phyloP scores from a whole-genome alignment of 2,113 vertebrate genomes.

The Pollachius pollachius region DNA sequence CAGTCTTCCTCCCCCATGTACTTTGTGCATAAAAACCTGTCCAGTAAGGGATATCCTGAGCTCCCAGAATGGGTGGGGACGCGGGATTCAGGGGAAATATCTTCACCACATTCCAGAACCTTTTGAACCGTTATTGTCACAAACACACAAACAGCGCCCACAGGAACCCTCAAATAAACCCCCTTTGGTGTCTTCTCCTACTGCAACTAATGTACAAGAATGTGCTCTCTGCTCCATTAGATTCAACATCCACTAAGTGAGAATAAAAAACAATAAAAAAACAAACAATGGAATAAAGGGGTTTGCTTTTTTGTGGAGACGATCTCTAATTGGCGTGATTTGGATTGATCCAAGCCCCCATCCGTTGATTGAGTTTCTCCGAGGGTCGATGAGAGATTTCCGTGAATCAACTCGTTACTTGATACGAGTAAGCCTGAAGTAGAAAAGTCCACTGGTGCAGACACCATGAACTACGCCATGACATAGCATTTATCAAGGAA shows the following conservation, averaged over 20 bases:
- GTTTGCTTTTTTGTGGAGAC: too few relatives aligned
- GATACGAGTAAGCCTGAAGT: too few relatives aligned
- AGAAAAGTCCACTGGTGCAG: too few relatives aligned
- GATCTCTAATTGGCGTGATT: too few relatives aligned
- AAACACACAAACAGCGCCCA: constrained; percentile 21
- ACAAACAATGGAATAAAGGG: background rate
- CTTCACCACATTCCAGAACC: constrained; percentile 35
- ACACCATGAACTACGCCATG: too few relatives aligned
- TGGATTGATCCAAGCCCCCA: too few relatives aligned
- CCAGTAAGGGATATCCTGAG: constrained; percentile 65
- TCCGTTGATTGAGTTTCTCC: too few relatives aligned
- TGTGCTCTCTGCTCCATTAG: too few relatives aligned
- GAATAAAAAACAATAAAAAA: background rate
- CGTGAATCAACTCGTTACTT: too few relatives aligned
- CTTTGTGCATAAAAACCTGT: constrained; percentile 52
- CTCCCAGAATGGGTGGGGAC: constrained; percentile 43
- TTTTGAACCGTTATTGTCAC: constrained; percentile 21
- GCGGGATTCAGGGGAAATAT: constrained; percentile 54
- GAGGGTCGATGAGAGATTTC: too few relatives aligned
- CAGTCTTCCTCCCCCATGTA: constrained; percentile 47
- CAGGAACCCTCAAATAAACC: background rate
- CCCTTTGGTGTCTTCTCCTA: constrained; percentile 23
- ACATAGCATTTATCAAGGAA: too few relatives aligned
- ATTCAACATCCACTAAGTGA: background rate
- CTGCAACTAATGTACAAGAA: too few relatives aligned